Evolutionary conservation across 2,797 vertebrate genomes (phyloP).

Genomic region (Enoplosus armatus): DNA sequence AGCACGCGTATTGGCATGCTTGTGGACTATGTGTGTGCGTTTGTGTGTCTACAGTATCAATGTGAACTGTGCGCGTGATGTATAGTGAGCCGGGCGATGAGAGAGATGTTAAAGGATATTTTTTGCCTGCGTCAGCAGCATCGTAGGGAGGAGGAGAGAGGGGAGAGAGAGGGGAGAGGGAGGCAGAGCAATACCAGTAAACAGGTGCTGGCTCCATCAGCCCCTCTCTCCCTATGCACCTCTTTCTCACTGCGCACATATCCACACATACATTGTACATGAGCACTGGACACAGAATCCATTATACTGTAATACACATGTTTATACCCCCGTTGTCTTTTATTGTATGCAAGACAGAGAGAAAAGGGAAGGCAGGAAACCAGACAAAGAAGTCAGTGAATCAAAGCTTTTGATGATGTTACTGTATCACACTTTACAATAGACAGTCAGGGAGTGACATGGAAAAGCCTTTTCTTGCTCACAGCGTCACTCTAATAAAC

Average conservation of each 20-base stretch:
- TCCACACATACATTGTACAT: conserved; percentile 30
- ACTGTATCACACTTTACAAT: conserved; percentile 17
- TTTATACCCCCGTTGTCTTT: conserved; percentile 8
- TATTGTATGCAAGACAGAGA: conserved; percentile 22
- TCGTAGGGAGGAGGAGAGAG: conserved; percentile 79
- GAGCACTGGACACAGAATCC: conserved; percentile 4
- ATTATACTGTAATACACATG: not conserved
- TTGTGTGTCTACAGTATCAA: conserved; percentile 51
- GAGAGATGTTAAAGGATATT: conserved; percentile 80
- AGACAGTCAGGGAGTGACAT: conserved; percentile 4
- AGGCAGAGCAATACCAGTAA: conserved; percentile 74
- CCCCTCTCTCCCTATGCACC: conserved; percentile 63
- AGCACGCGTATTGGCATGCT: conserved; percentile 43
- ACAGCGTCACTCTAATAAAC: conserved; percentile 44
- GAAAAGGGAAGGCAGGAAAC: conserved; percentile 1
- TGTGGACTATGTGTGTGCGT: conserved; percentile 21
- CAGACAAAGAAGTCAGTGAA: conserved; percentile 15
- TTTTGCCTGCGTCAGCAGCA: conserved; percentile 88
- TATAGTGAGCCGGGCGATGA: conserved; percentile 73
- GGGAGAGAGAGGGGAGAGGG: conserved; percentile 59
- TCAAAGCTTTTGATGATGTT: conserved; percentile 23
- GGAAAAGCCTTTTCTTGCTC: conserved; percentile 33
- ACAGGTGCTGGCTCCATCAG: conserved; percentile 79
- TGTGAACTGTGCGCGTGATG: conserved; percentile 69
- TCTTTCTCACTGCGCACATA: conserved; percentile 48